These are phyloP conservation scores for Thalassaphorura encarpata DNA, from an alignment of 1,140 invertebrate genomes.

Conservation along the genomic window DNA sequence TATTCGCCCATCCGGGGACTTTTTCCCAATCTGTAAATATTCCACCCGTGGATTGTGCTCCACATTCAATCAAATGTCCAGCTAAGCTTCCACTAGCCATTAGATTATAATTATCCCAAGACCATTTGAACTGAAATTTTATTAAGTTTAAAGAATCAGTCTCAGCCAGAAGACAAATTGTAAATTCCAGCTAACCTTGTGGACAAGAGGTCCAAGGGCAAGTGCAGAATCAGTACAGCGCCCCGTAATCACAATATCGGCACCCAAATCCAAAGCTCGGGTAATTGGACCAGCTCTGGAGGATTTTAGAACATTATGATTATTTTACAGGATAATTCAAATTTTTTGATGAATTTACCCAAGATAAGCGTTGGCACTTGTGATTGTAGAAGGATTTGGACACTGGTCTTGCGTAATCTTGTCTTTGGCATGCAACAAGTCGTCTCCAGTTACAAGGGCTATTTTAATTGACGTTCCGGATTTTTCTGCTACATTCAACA, in stretches of 20 bases:
- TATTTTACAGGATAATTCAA: not conserved
- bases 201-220: conserved; percentile 43
- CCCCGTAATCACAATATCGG: conserved; percentile 47
- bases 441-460: conserved; percentile 31
- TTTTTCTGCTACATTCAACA: conserved; percentile 37
- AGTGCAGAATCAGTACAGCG: conserved; percentile 46
- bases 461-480: conserved; percentile 31
- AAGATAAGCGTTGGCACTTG: conserved; percentile 46
- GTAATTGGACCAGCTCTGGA: conserved; percentile 42
- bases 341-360: conserved; percentile 35
- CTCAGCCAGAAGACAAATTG: not conserved
- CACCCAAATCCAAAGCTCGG: conserved; percentile 42
- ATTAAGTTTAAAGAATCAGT: not conserved
- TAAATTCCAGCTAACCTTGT: conserved; percentile 34
- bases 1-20: conserved; percentile 42
- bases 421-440: conserved; percentile 29
- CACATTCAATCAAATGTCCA: conserved; percentile 48
- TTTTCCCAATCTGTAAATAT: conserved; percentile 46
- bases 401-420: conserved; percentile 37
- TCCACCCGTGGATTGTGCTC: conserved; percentile 46
- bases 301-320: not conserved
- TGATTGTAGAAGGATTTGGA: conserved; percentile 37
- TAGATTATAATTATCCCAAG: conserved; percentile 38
- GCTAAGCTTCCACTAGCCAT: conserved; percentile 42
- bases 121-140: conserved; percentile 38